These are phyloP conservation scores for Eupeodes corollae DNA, from an alignment of 1,140 invertebrate genomes.

Conservation along the genomic window DNA sequence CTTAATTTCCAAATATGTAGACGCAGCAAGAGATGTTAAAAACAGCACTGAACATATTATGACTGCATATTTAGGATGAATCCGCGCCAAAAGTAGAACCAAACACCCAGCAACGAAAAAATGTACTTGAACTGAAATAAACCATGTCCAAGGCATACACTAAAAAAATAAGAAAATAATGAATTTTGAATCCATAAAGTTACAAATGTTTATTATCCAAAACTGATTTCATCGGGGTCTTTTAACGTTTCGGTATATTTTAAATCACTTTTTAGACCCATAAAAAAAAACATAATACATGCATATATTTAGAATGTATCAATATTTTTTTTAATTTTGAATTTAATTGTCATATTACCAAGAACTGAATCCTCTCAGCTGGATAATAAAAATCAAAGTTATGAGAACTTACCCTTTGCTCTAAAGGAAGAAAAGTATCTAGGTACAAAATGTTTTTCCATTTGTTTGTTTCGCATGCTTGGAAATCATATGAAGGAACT, in stretches of 20 bases:
- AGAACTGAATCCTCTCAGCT: no score
- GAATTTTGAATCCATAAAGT: not conserved
- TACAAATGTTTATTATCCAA: no score
- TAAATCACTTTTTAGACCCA: no score
- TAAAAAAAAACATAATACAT: no score
- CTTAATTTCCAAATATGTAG: no score
- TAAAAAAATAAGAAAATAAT: not conserved
- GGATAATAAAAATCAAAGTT: no score
- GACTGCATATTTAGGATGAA: constrained; percentile 9
- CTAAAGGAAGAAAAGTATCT: constrained; percentile 34
- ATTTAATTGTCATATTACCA: no score
- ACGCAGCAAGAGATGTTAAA: no score
- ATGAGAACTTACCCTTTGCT: constrained; percentile 35
- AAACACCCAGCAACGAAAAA: constrained; percentile 12
- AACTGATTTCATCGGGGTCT: no score
- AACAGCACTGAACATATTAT: constrained; percentile 7
- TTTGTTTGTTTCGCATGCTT: constrained; percentile 34
- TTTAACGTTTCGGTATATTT: no score
- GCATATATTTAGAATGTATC: no score
- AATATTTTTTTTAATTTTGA: no score
- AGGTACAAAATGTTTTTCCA: constrained; percentile 38
- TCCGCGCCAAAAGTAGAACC: constrained; percentile 8
- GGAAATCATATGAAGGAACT: constrained; percentile 27
- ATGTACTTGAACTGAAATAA: constrained; percentile 12
- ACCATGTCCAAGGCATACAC: constrained; percentile 17